Base-by-base conservation (phyloP, 2,113 vertebrate species). In the Uria aalge region DNA sequence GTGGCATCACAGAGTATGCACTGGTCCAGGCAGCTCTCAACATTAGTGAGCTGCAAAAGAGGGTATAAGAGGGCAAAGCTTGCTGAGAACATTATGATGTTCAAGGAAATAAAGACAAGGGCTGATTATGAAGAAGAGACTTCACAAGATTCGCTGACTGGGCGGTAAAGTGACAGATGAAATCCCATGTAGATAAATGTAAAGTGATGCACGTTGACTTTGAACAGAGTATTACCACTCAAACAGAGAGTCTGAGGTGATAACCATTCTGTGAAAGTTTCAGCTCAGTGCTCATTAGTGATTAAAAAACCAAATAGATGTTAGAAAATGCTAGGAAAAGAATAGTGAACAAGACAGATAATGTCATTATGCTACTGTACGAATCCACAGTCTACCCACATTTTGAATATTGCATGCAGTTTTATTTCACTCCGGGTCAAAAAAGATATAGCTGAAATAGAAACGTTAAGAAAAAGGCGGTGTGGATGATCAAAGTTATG, bases 401-500 rank as follows among this genome's bases (percentile, higher is more conserved):
- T 85, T 81, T 85, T 85, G 10, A 79, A 88, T 79, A 76, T 15
- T 79, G 45, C 53, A 60, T 69, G 66, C n/a, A 90, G 53, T 82
- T 90, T 85, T 82, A 90, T 93, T 93, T 85, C 57, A 79, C 66
- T 90, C 21, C 53, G 47, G 40, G 77, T 84, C 66, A 79, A 90
- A 93, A 77, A 62, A 82, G 43, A 76, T 76, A 36, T 1, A 95
- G 59, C 59, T 93, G 69, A 81, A 85, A 72, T 18, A 60, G 74
- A 90, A 82, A 93, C 6, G 8, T 68, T 87, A 57, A 68, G 73
- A 89, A 84, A 74, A 78, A 60, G 19, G 80, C 8, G 3, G 57
- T 32, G 50, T 45, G 29, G 32, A 76, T 88, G 81, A 97, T 94
- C 93, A 93, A 94, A 95, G 87, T 75, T 60, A 82, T 8, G 66